These are phyloP conservation scores for Epinephelus moara DNA, from an alignment of 2,113 vertebrate genomes.

Conservation along the genomic window DNA sequence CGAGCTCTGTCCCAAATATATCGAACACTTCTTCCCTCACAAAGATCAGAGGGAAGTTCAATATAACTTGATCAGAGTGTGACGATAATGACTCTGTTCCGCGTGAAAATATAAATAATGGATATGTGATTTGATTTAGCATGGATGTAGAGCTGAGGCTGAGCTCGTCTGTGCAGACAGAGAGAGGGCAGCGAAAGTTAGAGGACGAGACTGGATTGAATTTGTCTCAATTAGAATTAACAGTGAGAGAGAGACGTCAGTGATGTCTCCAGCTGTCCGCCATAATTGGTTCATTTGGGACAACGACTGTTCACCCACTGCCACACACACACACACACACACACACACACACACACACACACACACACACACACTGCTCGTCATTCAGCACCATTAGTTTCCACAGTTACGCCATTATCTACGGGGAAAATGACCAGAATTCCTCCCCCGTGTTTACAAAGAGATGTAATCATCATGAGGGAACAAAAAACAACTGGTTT, in stretches of 20 bases:
- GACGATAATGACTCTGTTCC: slow-evolving; percentile 21
- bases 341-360: background rate
- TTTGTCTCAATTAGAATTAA: slow-evolving; percentile 39
- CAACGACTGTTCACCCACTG: background rate
- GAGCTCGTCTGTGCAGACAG: slow-evolving; percentile 12
- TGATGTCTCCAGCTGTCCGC: slow-evolving; percentile 34
- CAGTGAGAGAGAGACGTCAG: slow-evolving; percentile 10
- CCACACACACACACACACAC: slow-evolving; percentile 9
- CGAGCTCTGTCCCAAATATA: background rate
- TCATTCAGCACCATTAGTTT: slow-evolving; percentile 35
- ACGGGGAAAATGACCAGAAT: background rate
- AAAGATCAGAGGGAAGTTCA: slow-evolving; percentile 40
- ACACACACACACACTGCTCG: background rate
- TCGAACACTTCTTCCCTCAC: background rate
- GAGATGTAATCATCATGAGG: background rate
- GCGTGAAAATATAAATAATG: slow-evolving; percentile 36
- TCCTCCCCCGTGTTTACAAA: background rate
- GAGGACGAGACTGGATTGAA: slow-evolving; percentile 9
- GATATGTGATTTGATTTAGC: slow-evolving; percentile 39
- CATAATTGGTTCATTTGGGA: slow-evolving; percentile 51
- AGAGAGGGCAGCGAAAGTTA: background rate
- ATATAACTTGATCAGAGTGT: slow-evolving; percentile 14
- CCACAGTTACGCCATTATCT: slow-evolving; percentile 27
- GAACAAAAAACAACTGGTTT: background rate
- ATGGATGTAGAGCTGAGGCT: slow-evolving; percentile 19